Conservation (phyloP, 2,113 vertebrate species). For the Jacana jacana region DNA sequence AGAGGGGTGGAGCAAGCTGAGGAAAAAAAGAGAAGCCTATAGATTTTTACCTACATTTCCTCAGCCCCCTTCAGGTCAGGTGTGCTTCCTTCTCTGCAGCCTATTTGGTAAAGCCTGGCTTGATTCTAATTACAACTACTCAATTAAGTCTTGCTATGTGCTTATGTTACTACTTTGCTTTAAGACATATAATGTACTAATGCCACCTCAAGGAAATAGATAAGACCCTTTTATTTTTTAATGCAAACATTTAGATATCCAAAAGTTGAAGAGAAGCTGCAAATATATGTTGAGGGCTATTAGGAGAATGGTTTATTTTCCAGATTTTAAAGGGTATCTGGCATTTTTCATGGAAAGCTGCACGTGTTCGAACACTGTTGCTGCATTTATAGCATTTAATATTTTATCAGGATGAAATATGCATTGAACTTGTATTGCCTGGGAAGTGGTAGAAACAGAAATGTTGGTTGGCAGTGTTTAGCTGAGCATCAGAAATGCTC, state of each 20-base stretch:
- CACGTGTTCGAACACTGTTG: neutral
- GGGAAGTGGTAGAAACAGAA: neutral
- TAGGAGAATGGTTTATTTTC: neutral
- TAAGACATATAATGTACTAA: neutral
- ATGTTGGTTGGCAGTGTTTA: neutral
- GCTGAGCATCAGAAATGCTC: neutral
- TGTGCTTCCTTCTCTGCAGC: neutral
- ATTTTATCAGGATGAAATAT: neutral
- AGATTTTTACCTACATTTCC: neutral
- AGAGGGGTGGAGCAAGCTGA: neutral
- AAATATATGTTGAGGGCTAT: neutral
- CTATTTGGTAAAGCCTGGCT: neutral
- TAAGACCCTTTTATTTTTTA: neutral
- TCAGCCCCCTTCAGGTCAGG: neutral
- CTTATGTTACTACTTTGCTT: neutral
- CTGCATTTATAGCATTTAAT: neutral
- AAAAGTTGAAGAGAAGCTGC: neutral
- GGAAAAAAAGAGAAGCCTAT: neutral
- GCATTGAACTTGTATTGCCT: neutral
- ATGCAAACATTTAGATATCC: neutral
- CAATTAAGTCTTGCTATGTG: neutral
- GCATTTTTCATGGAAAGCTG: neutral
- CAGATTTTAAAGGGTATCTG: neutral
- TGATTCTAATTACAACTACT: neutral
- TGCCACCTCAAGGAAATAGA: neutral